phyloP scores from a whole-genome alignment of 1,140 invertebrate species.

The Sesamia nonagrioides region DNA sequence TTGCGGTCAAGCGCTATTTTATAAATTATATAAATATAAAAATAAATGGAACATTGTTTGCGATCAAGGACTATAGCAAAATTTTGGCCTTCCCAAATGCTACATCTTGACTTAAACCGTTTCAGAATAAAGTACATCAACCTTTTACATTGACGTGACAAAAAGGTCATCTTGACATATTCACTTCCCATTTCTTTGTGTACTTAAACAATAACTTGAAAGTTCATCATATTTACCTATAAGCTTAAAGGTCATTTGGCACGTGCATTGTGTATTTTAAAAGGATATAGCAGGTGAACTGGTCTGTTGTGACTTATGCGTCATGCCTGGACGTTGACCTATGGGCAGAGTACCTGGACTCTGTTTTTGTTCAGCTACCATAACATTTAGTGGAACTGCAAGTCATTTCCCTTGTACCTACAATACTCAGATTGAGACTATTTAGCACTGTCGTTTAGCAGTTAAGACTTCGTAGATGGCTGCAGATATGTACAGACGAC shows the following conservation, averaged over 20 bases:
- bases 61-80: too few relatives aligned
- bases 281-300: not conserved
- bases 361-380: too few relatives aligned
- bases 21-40: too few relatives aligned
- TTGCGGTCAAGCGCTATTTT: too few relatives aligned
- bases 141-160: not conserved
- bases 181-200: slow-evolving; percentile 3
- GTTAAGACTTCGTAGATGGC: too few relatives aligned
- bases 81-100: too few relatives aligned
- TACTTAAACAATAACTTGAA: not conserved
- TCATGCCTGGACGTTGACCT: not conserved
- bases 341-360: not conserved
- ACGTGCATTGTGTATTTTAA: not conserved
- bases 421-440: too few relatives aligned
- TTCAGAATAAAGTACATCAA: not conserved
- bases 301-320: not conserved
- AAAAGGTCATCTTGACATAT: not conserved
- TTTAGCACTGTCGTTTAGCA: too few relatives aligned
- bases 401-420: too few relatives aligned
- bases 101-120: not conserved
- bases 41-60: too few relatives aligned
- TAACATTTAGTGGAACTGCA: too few relatives aligned
- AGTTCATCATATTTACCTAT: not conserved
- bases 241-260: not conserved
- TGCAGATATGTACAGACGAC: too few relatives aligned